Conservation (phyloP, 23 tunicate genomes). For the Halocynthia aurantium region DNA sequence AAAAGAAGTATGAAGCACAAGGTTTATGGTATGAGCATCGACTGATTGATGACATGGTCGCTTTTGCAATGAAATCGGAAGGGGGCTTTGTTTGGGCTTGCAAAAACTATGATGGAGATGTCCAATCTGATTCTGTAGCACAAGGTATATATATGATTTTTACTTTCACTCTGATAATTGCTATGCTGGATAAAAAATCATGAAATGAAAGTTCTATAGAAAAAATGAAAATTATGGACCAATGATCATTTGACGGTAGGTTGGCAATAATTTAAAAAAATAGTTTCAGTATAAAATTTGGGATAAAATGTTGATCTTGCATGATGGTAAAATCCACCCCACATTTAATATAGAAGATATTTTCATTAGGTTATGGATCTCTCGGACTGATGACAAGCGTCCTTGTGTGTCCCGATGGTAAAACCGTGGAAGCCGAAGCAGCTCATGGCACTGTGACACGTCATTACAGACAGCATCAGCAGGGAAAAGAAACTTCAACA, state of each 20-base stretch:
- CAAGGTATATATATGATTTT: conserved; percentile 39
- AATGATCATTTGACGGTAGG: not conserved
- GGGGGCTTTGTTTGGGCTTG: conserved; percentile 99
- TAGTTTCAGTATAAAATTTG: too few relatives aligned
- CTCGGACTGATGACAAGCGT: conserved; percentile 95
- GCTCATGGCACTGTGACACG: conserved; percentile 97
- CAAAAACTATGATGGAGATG: conserved; percentile 96
- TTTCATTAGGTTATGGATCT: conserved; percentile 75
- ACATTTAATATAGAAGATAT: too few relatives aligned
- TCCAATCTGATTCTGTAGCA: conserved; percentile 92
- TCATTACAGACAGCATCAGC: conserved; percentile 87
- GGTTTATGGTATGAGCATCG: conserved; percentile 96
- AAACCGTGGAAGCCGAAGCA: conserved; percentile 91
- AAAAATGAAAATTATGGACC: too few relatives aligned
- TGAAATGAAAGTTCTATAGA: not conserved
- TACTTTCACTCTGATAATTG: too few relatives aligned
- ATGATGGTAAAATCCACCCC: too few relatives aligned
- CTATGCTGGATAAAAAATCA: too few relatives aligned
- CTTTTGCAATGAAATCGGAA: conserved; percentile 90
- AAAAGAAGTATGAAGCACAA: conserved; percentile 39
- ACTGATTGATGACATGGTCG: conserved; percentile 94
- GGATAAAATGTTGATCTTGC: too few relatives aligned
- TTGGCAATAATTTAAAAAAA: not conserved
- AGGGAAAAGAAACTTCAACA: conserved; percentile 93
- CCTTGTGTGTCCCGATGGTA: conserved; percentile 77